Conservation (phyloP, 92 coral and sea anemone genomes). For the Meandrina meandrites region DNA sequence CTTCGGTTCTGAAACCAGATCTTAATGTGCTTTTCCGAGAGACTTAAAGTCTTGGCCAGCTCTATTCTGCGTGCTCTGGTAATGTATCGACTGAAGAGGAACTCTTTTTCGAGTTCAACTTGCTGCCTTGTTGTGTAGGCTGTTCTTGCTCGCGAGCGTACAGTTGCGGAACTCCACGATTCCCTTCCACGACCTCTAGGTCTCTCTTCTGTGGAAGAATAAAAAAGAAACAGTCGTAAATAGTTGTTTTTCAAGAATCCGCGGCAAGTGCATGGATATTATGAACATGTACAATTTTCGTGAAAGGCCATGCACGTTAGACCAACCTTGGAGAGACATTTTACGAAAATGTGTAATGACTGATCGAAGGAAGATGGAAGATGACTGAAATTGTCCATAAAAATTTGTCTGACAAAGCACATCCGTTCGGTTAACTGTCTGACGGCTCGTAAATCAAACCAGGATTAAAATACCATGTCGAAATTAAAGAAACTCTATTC, state of each 20-base stretch:
- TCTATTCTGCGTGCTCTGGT: constrained; percentile 78
- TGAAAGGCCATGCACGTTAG: background rate
- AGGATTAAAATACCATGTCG: constrained; percentile 43
- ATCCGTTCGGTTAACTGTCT: constrained; percentile 40
- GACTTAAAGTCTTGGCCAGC: constrained; percentile 73
- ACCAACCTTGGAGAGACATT: background rate
- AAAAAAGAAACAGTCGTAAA: background rate
- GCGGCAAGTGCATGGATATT: background rate
- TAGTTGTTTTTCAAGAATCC: background rate
- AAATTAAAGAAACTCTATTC: constrained; percentile 13
- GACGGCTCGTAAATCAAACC: constrained; percentile 52
- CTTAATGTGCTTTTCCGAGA: constrained; percentile 86
- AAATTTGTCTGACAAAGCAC: constrained; percentile 24
- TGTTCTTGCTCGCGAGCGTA: constrained; percentile 82
- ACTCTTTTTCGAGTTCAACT: constrained; percentile 84
- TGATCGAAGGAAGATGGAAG: constrained; percentile 1
- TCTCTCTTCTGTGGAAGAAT: constrained; percentile 10
- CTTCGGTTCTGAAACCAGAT: constrained; percentile 90
- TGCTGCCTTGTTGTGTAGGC: constrained; percentile 85
- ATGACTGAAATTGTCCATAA: background rate
- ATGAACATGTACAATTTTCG: background rate
- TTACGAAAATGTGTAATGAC: background rate
- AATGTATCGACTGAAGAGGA: constrained; percentile 79
- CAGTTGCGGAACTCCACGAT: constrained; percentile 82
- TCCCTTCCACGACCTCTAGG: constrained; percentile 57